Base-by-base conservation (phyloP, 2,797 vertebrate genomes). In the Moxostoma hubbsi region DNA sequence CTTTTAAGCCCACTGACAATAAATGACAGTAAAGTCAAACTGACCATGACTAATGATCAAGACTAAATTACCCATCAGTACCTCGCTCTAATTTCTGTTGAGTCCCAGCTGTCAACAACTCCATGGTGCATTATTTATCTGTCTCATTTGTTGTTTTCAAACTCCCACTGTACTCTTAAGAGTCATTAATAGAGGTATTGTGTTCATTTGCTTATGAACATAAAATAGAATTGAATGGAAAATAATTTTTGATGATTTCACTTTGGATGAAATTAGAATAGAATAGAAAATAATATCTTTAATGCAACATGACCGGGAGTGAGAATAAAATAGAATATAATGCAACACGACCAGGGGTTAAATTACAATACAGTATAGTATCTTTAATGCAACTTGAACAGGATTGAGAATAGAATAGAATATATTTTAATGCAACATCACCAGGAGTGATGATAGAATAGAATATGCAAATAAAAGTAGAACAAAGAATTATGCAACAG, bases 11-110 rank as follows among this genome's bases (percentile, higher is more conserved):
- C 24, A 47, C 12, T 64, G 68, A 64, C 59, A 45, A 43, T 16
- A 24, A 24, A 24, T 24, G 24, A 73, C 16, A 53, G 50, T 55
- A 59, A 50, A 58, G 62, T 69, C 18, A 73, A 66, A 50, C 45
- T 43, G 69, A 50, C 13, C 61, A 12, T 79, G 69, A 59, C 53
- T 51, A 46, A 50, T 63, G 51, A 73, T 62, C 59, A 13, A 58
- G 53, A 74, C 61, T 71, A 71, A 62, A 74, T 79, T 71, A 74
- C 57, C 74, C 53, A 73, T 24, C 61, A 80, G 59, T 50, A 45
- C 3, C 24, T 69, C 13, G 13, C 43, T 11, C 9, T 73, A 43
- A 24, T 16, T 69, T 50, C 46, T 57, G 47, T 15, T 74, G 58
- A 73, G 57, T 69, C 45, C 62, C 49, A 45, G 67, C 18, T 63